These are phyloP conservation scores for Mormyrus proboscirostris DNA, from an alignment of 2,797 vertebrate genomes.

Conservation along the genomic window DNA sequence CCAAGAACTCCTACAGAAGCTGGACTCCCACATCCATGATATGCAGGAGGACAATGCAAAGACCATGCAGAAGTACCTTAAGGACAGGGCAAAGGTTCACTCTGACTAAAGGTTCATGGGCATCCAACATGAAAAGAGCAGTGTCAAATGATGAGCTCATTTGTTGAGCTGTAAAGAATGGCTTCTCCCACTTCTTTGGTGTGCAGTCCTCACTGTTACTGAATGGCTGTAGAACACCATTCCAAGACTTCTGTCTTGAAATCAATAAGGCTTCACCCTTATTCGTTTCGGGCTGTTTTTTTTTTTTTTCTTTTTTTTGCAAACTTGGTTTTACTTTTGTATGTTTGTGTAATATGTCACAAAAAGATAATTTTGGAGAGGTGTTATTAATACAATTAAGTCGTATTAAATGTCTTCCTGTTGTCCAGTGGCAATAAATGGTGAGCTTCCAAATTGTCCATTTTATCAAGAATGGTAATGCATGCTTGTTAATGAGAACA, in stretches of 20 bases:
- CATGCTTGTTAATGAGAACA: not conserved
- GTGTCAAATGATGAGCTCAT: not conserved
- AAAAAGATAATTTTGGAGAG: not conserved
- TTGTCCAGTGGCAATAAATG: not conserved
- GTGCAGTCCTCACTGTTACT: not conserved
- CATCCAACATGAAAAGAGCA: not conserved
- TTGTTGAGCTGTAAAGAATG: not conserved
- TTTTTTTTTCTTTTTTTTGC: not conserved
- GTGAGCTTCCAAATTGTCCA: not conserved
- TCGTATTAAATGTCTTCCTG: not conserved
- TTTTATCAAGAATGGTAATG: not conserved
- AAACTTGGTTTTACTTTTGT: not conserved
- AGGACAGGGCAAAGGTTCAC: not conserved
- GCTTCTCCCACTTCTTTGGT: not conserved
- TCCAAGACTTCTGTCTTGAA: not conserved
- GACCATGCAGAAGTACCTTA: constrained; percentile 66
- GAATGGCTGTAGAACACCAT: not conserved
- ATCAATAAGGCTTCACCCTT: not conserved
- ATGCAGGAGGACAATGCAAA: constrained; percentile 69
- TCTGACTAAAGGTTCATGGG: not conserved
- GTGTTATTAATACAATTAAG: not conserved
- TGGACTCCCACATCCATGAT: constrained; percentile 77
- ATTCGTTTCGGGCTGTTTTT: not conserved
- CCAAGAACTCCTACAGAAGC: constrained; percentile 65
- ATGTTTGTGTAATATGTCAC: not conserved